phyloP scores from a whole-genome alignment of 2,888 invertebrate genomes.

The Melolontha melolontha region DNA sequence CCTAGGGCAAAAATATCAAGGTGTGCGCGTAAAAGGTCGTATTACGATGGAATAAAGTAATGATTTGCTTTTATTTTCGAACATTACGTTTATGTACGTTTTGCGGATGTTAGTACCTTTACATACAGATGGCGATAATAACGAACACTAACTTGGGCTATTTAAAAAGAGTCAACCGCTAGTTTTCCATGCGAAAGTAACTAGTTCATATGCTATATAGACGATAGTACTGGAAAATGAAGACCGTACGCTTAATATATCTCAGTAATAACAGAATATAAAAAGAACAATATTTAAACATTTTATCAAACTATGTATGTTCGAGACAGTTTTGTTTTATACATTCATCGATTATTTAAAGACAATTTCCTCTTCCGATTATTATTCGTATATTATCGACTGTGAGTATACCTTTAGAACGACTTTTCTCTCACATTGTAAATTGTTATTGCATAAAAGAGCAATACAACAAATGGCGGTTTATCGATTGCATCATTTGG shows the following conservation, averaged over 20 bases:
- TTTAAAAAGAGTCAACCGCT: conserved; percentile 6
- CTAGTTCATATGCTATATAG: not conserved
- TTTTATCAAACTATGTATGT: no score
- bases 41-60: conserved; percentile 27
- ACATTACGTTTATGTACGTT: conserved; percentile 32
- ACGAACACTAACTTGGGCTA: conserved; percentile 25
- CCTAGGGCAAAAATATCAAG: conserved; percentile 50
- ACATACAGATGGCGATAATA: conserved; percentile 19
- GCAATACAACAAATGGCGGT: no score
- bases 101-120: conserved; percentile 5
- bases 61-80: conserved; percentile 33
- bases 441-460: no score
- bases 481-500: no score
- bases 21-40: conserved; percentile 36
- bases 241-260: conserved; percentile 7
- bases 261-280: not conserved
- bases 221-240: conserved; percentile 15
- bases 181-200: conserved; percentile 7
- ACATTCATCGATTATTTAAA: no score
- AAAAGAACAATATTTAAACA: no score
- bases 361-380: no score
- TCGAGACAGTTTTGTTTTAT: no score
- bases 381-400: no score
- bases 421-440: no score
- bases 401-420: no score